Conservation (phyloP, 2,888 invertebrate species). For the Amblyteles armatorius region DNA sequence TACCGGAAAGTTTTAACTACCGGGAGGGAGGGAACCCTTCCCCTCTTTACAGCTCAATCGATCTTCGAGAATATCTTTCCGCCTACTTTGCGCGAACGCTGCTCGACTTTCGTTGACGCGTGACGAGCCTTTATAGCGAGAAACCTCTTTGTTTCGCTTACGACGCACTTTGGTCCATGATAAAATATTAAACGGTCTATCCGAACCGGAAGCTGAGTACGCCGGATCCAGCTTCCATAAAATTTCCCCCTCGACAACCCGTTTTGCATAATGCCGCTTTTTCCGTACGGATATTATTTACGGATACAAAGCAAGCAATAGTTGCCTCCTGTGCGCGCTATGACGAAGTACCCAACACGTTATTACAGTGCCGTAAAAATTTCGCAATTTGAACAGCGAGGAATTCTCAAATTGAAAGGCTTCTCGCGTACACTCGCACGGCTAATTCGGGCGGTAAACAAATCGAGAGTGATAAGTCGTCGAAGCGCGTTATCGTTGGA, state of each 20-base stretch:
- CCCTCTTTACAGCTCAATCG: conserved; percentile 44
- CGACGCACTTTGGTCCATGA: conserved; percentile 20
- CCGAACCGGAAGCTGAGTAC: conserved; percentile 2
- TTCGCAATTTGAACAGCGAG: conserved; percentile 6
- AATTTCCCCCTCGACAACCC: conserved; percentile 27
- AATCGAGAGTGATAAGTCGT: conserved; percentile 26
- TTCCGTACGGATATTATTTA: conserved; percentile 17
- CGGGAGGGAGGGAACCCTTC: conserved; percentile 21
- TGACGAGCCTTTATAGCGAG: background rate
- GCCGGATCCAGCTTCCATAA: conserved; percentile 36
- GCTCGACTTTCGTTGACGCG: conserved; percentile 14
- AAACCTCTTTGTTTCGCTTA: conserved; percentile 35
- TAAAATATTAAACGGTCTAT: conserved; percentile 44
- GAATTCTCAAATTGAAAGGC: conserved; percentile 9
- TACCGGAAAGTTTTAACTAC: conserved; percentile 12
- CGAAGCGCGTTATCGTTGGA: conserved; percentile 25
- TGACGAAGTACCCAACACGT: background rate
- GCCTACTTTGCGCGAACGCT: conserved; percentile 12
- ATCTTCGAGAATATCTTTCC: conserved; percentile 27
- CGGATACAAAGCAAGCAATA: background rate
- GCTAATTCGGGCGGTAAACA: conserved; percentile 9
- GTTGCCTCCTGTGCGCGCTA: background rate
- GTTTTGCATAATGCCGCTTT: conserved; percentile 43
- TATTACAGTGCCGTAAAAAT: conserved; percentile 6
- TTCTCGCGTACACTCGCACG: background rate